Base-by-base conservation (phyloP, 1,140 invertebrate genomes). In the Eupeodes corollae region DNA sequence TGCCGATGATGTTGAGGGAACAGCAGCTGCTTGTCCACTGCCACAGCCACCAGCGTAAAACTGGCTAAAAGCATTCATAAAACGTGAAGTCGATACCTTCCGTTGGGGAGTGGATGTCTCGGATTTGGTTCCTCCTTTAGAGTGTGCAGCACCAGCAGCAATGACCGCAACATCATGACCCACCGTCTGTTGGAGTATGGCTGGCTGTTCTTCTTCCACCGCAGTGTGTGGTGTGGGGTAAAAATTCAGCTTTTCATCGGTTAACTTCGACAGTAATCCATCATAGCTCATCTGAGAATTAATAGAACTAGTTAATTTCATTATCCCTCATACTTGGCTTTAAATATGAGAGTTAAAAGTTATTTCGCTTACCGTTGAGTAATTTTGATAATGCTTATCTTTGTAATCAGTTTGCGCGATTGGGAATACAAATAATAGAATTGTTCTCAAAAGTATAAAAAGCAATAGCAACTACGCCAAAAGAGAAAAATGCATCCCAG, bases 31-130 rank as follows among this genome's bases (percentile, higher is more conserved):
- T 34, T 5, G 11, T 15, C 40, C 9, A 10, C 8, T 50, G 14
- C 33, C 52, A 37, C 38, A 53, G 47, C 26, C 48, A 33, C 58
- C 53, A 18, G 57, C 35, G 40, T 66, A 67, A 30, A 67, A 55
- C 53, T 66, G 63, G 55, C 56, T 59, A 38, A 67, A 67, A 42
- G 61, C 64, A 52, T 63, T 67, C 52, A 67, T 67, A 46, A 67
- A 63, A 52, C 63, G 61, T 52, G 64, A 64, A 54, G 63, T 61
- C 37, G 63, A 67, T 51, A 64, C 61, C 56, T 67, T 67, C 21
- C 63, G 57, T 44, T 60, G 59, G 6, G 61, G 59, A 42, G 63
- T 62, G 15, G 58, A 51, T 52, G 46, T 38, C 44, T 47, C 46
- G 2, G 46, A 50, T 19, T 61, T 59, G 18, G 47, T 39, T 51